Evolutionary conservation across 2,888 invertebrate species (phyloP).

Genomic region (Steinernema carpocapsae): DNA sequence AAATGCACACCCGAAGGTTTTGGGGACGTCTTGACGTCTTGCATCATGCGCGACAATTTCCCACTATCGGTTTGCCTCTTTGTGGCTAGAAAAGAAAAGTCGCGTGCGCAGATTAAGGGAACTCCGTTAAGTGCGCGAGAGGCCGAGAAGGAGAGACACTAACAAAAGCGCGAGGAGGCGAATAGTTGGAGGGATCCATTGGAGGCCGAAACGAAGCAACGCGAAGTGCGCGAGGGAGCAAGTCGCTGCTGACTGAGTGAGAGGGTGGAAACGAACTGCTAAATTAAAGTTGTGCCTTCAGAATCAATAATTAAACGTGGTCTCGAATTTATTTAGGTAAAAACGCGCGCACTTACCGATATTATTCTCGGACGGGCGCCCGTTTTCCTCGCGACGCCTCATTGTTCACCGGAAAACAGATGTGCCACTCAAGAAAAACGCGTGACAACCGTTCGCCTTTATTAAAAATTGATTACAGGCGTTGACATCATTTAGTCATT

Average conservation of each 20-base stretch:
- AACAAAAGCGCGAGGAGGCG: constrained; percentile 31
- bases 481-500: not conserved
- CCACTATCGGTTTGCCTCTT: not conserved
- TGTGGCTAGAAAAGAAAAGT: constrained; percentile 14
- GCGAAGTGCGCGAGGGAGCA: constrained; percentile 31
- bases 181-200: constrained; percentile 2
- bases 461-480: constrained; percentile 13
- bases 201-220: constrained; percentile 21
- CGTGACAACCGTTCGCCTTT: not conserved
- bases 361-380: not conserved
- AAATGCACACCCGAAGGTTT: too few species aligned
- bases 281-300: constrained; percentile 30
- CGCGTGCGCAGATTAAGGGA: constrained; percentile 20
- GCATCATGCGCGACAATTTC: not conserved
- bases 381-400: not conserved
- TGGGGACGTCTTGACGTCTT: not conserved
- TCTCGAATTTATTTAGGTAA: not conserved
- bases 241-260: constrained; percentile 25
- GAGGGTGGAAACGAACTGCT: constrained; percentile 26
- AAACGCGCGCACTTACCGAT: not conserved
- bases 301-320: constrained; percentile 35
- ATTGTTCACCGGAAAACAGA: not conserved
- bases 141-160: constrained; percentile 33
- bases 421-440: not conserved
- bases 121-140: constrained; percentile 32